Evolutionary conservation across 2,113 vertebrate species (phyloP).

Genomic region (Neogale vison): DNA sequence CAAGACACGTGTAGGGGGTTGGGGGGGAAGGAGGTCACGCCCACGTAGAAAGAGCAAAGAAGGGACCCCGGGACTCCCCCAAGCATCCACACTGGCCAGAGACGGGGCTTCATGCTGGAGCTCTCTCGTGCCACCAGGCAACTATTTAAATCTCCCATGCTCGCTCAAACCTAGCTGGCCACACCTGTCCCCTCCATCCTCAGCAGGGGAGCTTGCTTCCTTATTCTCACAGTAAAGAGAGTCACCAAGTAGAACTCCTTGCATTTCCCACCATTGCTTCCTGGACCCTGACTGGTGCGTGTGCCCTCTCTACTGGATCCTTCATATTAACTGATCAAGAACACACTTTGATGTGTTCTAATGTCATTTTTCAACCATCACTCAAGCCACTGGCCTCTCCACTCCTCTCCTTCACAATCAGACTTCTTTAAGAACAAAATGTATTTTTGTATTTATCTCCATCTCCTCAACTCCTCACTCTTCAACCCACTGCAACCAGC

Average conservation of each 20-base stretch:
- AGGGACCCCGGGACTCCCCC: neutral
- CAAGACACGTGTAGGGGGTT: accelerated
- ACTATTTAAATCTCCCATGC: neutral
- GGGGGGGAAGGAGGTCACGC: neutral
- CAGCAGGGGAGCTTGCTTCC: neutral
- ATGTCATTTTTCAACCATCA: neutral
- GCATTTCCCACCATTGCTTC: neutral
- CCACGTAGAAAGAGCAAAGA: neutral
- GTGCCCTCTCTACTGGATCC: neutral
- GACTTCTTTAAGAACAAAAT: constrained; percentile 20
- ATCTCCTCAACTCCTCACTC: neutral
- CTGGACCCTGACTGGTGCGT: too few species aligned
- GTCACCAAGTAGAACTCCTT: neutral
- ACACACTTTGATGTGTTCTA: neutral
- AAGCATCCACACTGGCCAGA: neutral
- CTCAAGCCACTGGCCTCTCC: neutral
- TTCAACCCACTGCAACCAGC: neutral
- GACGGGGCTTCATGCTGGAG: neutral
- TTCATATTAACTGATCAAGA: neutral
- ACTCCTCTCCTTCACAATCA: neutral
- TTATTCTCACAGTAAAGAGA: neutral
- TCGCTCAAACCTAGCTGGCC: neutral
- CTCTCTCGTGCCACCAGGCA: neutral
- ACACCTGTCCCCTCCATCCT: neutral
- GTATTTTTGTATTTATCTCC: neutral